These are phyloP conservation scores for Lasioglossum pauxillum DNA, from an alignment of 2,888 invertebrate species.

Conservation along the genomic window DNA sequence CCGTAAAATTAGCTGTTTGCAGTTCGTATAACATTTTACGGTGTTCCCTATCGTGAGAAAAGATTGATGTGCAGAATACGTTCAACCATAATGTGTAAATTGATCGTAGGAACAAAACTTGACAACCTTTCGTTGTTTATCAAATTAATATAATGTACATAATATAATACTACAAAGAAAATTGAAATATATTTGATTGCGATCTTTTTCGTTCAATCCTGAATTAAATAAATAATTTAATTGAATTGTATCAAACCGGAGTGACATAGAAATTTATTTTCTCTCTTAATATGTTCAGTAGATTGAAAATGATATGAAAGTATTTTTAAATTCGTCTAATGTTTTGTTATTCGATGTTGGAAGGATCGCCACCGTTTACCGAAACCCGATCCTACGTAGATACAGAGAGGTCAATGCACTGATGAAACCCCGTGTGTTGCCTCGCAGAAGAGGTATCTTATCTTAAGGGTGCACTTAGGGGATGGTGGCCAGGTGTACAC, in stretches of 20 bases:
- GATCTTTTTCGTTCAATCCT: too few species aligned
- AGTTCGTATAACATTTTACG: constrained; percentile 13
- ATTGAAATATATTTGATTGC: too few species aligned
- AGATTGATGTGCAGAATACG: not conserved
- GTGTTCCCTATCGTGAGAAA: not conserved
- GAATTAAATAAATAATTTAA: not conserved
- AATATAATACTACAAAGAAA: too few species aligned
- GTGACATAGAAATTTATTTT: too few species aligned
- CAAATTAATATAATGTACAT: too few species aligned
- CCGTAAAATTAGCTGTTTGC: constrained; percentile 36
- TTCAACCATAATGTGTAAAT: not conserved
- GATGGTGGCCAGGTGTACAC: constrained; percentile 49
- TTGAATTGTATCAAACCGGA: too few species aligned
- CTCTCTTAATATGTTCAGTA: too few species aligned
- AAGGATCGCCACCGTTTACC: not conserved
- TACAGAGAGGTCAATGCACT: not conserved
- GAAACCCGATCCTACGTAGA: not conserved
- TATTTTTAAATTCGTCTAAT: too few species aligned
- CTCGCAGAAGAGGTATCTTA: not conserved
- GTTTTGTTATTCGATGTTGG: not conserved
- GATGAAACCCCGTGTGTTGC: not conserved
- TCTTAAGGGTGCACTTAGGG: constrained; percentile 44
- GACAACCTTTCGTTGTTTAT: too few species aligned
- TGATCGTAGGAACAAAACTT: not conserved
- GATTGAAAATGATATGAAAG: too few species aligned